Evolutionary conservation across 64 coral and sea anemone species (phyloP).

Genomic region (Platygyra sinensis): DNA sequence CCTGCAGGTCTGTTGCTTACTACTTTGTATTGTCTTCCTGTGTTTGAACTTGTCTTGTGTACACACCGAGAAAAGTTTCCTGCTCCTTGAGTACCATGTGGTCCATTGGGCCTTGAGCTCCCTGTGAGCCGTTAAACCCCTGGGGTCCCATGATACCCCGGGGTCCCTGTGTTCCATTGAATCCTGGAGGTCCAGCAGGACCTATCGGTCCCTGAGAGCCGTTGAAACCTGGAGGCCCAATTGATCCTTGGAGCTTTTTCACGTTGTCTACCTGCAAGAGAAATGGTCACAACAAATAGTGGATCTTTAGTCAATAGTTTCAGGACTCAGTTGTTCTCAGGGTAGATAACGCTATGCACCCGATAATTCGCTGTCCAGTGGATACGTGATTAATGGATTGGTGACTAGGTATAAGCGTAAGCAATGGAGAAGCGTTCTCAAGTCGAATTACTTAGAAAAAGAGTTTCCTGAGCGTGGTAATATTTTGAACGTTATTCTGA

Average conservation of each 20-base stretch:
- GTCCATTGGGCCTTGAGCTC: not conserved
- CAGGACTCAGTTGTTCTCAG: not conserved
- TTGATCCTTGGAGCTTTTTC: not conserved
- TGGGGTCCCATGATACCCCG: slow-evolving; percentile 13
- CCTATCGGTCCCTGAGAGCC: slow-evolving; percentile 35
- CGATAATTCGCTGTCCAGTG: no score
- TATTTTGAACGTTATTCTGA: no score
- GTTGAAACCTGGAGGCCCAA: slow-evolving; percentile 22
- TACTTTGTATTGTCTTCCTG: not conserved
- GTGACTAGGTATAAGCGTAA: no score
- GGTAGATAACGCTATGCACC: not conserved
- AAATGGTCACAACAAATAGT: not conserved
- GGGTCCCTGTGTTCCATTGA: slow-evolving; percentile 39
- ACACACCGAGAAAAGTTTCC: slow-evolving; percentile 33
- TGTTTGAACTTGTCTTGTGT: not conserved
- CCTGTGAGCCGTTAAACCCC: slow-evolving; percentile 41
- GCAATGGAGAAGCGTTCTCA: no score
- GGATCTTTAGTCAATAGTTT: not conserved
- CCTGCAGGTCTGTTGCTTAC: not conserved
- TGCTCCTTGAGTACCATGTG: not conserved
- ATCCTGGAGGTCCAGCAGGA: slow-evolving; percentile 36
- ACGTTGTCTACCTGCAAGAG: not conserved
- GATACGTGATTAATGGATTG: no score
- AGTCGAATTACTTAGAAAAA: no score
- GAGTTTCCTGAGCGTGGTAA: no score